Evolutionary conservation across 1,140 invertebrate species (phyloP).

Genomic region (Drosophila asahinai): DNA sequence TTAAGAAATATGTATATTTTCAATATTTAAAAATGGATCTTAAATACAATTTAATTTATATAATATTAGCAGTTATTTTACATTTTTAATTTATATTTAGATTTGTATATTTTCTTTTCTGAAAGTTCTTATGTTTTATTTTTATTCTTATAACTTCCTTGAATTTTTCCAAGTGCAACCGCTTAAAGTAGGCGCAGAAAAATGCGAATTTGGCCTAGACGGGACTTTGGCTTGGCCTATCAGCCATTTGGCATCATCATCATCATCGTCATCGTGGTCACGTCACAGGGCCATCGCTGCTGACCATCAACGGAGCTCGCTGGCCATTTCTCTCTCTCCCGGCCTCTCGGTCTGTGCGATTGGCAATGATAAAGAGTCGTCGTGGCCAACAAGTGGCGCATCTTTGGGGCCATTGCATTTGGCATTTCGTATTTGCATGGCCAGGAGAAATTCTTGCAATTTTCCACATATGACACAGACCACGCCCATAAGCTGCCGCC

Average conservation of each 20-base stretch:
- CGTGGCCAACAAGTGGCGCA: conserved; percentile 80
- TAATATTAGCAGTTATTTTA: no score
- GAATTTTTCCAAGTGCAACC: conserved; percentile 8
- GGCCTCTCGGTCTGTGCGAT: conserved; percentile 37
- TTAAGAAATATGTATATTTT: no score
- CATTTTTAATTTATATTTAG: no score
- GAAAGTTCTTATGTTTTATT: no score
- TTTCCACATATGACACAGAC: conserved; percentile 72
- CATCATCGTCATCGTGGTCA: conserved; percentile 68
- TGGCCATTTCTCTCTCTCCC: conserved; percentile 33
- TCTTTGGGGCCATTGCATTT: conserved; percentile 41
- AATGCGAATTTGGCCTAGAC: conserved; percentile 62
- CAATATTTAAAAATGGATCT: no score
- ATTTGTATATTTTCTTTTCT: no score
- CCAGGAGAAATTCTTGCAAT: conserved; percentile 68
- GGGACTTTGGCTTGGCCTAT: conserved; percentile 63
- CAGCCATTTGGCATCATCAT: conserved; percentile 76
- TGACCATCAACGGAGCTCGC: conserved; percentile 65
- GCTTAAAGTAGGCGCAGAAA: conserved; percentile 74
- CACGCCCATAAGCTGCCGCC: conserved; percentile 15
- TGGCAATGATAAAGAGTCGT: conserved; percentile 74
- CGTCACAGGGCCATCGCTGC: conserved; percentile 78
- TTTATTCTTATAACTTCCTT: no score
- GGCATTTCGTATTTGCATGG: conserved; percentile 53
- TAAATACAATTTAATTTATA: no score